Conservation (phyloP, 2,113 vertebrate species). For the Ptychochromis oligacanthus region DNA sequence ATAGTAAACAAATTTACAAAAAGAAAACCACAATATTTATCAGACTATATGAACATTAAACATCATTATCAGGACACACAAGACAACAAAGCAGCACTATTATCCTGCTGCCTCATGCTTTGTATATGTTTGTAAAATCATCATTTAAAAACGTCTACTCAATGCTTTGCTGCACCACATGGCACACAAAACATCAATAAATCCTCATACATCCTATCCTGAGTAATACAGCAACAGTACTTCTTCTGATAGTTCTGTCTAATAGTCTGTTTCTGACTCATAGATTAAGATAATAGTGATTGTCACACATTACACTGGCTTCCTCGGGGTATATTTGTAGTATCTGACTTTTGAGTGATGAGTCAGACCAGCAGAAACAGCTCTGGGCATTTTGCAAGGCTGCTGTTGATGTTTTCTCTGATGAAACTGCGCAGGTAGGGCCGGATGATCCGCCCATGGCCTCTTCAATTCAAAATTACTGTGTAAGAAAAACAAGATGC, state of each 20-base stretch:
- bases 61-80: neutral
- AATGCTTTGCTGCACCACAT: neutral
- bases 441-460: neutral
- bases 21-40: neutral
- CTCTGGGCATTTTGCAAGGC: neutral
- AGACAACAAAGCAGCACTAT: neutral
- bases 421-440: neutral
- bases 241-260: neutral
- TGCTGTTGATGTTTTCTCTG: neutral
- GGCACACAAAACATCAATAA: neutral
- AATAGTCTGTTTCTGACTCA: neutral
- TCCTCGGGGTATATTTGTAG: neutral
- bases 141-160: neutral
- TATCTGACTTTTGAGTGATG: neutral
- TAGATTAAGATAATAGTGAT: neutral
- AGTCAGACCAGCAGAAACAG: neutral
- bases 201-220: neutral
- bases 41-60: neutral
- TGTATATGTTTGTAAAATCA: neutral
- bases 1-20: neutral
- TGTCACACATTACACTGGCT: neutral
- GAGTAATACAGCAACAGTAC: neutral
- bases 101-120: neutral
- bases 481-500: slow-evolving; percentile 6
- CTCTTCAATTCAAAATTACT: neutral